Evolutionary conservation across 2,797 vertebrate species (phyloP).

Genomic region (Cyprinella venusta): DNA sequence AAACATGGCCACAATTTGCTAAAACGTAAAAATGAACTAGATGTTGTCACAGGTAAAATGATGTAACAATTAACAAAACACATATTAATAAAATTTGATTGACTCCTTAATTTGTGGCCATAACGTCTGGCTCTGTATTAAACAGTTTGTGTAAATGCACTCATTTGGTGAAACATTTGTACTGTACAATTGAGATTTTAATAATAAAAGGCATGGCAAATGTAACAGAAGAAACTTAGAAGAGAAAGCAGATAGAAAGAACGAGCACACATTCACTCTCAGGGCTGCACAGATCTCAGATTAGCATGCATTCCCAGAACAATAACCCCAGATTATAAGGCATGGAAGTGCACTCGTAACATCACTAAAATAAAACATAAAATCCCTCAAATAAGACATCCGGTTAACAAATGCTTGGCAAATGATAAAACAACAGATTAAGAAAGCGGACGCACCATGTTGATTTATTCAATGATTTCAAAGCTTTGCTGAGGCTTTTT

Average conservation of each 20-base stretch:
- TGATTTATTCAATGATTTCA: conserved; percentile 29
- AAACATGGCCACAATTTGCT: background rate
- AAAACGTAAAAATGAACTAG: background rate
- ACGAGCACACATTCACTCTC: background rate
- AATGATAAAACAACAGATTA: conserved; percentile 42
- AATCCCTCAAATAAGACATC: conserved; percentile 3
- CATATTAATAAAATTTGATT: background rate
- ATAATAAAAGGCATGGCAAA: background rate
- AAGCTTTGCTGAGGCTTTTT: conserved; percentile 3
- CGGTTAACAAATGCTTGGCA: conserved; percentile 54
- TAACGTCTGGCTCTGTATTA: background rate
- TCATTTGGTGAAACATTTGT: background rate
- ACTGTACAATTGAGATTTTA: background rate
- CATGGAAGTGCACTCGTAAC: conserved; percentile 49
- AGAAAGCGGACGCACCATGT: conserved; percentile 2
- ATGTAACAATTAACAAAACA: background rate
- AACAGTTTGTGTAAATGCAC: background rate
- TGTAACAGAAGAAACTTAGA: conserved; percentile 7
- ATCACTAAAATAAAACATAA: conserved; percentile 19
- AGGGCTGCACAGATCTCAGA: conserved; percentile 36
- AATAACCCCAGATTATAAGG: conserved; percentile 46
- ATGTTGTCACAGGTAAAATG: background rate
- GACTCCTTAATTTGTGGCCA: background rate
- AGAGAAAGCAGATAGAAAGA: conserved; percentile 34
- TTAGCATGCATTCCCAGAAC: conserved; percentile 48